Evolutionary conservation across 2,113 vertebrate genomes (phyloP), one percentile per base, ranked within the genome.

Genomic region (Carassius gibelio): DNA sequence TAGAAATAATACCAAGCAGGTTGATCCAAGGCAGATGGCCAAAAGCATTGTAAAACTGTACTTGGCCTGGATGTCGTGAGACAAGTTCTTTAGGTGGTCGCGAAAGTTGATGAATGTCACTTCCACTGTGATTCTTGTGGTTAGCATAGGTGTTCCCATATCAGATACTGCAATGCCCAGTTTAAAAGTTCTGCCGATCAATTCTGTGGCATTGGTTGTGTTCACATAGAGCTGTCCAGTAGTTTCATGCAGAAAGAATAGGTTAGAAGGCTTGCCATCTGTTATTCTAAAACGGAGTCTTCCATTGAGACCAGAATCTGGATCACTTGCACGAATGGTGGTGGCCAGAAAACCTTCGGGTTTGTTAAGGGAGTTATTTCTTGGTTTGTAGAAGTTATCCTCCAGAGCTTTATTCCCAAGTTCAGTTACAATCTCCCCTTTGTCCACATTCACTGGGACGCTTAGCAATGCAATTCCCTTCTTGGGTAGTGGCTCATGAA

Each of bases 151-250:
- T 15, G 90, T 93, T 19, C 97, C 98, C 59, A 79, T 88, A 71
- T 99, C 98, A 0, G 94, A 95, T 1, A 97, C 96, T 1, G 72
- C 85, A 0, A 98, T 87, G 23, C 91, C 89, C 83, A 98, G 89
- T 84, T 94, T 95, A 89, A 90, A 92, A 36, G 91, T 89, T 13
- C 92, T 96, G 34, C 95, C 97, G 0, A 96, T 92, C 0, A 98
- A 94, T 87, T 95, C 93, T 21, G 96, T 97, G 79, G 95, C 94
- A 0, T 98, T 98, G 87, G 95, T 97, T 88, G 93, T 8, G 0
- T 97, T 98, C 48, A 98, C 93, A 83, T 94, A 97, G 15, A 99
- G 88, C 87, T 96, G 94, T 0, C 98, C 97, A 2, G 92, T 90
- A 10, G 86, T 14, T 3, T 94, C 87, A 36, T 96, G 94, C 89